Conservation (phyloP, 1,140 invertebrate genomes). For the Zaprionus gabonicus region DNA sequence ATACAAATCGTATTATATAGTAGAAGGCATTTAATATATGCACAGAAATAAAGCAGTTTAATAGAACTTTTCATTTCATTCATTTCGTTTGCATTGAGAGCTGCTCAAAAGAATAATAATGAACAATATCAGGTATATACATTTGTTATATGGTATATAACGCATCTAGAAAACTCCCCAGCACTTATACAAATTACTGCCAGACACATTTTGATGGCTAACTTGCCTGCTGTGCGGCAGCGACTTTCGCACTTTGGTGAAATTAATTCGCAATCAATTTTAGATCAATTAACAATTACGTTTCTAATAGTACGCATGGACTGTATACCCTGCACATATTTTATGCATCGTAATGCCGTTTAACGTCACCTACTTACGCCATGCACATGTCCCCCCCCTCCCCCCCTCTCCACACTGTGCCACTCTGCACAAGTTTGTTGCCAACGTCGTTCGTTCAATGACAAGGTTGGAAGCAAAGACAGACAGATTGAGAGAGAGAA, state of each 20-base stretch:
- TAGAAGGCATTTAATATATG: neutral
- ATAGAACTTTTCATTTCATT: too few relatives aligned
- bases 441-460: constrained; percentile 68
- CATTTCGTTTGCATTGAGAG: neutral
- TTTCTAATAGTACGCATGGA: neutral
- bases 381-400: neutral
- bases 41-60: neutral
- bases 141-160: neutral
- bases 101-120: neutral
- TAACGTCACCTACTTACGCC: neutral
- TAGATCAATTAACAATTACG: constrained; percentile 9
- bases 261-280: constrained; percentile 4
- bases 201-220: neutral
- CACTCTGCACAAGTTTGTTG: constrained; percentile 62
- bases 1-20: neutral
- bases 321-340: constrained; percentile 7
- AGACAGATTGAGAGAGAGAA: neutral
- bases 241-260: neutral
- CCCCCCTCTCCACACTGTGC: neutral
- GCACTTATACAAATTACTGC: neutral
- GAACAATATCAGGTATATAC: neutral
- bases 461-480: neutral
- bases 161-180: neutral
- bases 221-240: too few relatives aligned
- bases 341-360: constrained; percentile 8